These are phyloP conservation scores for Zosterops pallidus DNA, from an alignment of 2,113 vertebrate genomes.

Conservation along the genomic window DNA sequence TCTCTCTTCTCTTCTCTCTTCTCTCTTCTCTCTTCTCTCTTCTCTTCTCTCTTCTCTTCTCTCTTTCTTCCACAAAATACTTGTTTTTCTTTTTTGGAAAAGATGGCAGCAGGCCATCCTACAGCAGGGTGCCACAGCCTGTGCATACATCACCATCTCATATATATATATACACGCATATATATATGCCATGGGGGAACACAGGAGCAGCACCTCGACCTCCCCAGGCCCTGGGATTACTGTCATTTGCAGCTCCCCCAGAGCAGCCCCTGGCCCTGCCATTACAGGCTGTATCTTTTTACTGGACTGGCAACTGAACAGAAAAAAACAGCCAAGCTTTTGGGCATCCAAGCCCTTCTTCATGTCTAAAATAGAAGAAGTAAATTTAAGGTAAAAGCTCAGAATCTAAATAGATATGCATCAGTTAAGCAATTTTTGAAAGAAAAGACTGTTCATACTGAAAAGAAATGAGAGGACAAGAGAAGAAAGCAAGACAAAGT, in stretches of 20 bases:
- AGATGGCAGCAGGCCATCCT: rapidly evolving
- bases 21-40: too few relatives aligned
- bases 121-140: too few relatives aligned
- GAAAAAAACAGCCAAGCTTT: not conserved
- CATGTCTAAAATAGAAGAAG: not conserved
- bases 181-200: rapidly evolving
- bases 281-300: not conserved
- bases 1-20: too few relatives aligned
- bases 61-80: too few relatives aligned
- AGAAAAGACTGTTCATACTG: not conserved
- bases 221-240: not conserved
- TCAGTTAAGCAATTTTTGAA: not conserved
- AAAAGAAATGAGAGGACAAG: not conserved
- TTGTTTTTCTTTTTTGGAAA: not conserved
- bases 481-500: not conserved
- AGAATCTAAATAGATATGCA: not conserved
- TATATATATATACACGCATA: too few relatives aligned
- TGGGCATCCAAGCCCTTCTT: not conserved
- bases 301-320: not conserved
- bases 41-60: too few relatives aligned
- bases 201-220: rapidly evolving
- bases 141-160: rapidly evolving
- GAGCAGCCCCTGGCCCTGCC: not conserved
- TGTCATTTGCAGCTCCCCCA: rapidly evolving
- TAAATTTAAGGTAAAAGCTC: not conserved